These are phyloP conservation scores for Dendrolimus pini DNA, from an alignment of 2,888 invertebrate species.

Conservation along the genomic window DNA sequence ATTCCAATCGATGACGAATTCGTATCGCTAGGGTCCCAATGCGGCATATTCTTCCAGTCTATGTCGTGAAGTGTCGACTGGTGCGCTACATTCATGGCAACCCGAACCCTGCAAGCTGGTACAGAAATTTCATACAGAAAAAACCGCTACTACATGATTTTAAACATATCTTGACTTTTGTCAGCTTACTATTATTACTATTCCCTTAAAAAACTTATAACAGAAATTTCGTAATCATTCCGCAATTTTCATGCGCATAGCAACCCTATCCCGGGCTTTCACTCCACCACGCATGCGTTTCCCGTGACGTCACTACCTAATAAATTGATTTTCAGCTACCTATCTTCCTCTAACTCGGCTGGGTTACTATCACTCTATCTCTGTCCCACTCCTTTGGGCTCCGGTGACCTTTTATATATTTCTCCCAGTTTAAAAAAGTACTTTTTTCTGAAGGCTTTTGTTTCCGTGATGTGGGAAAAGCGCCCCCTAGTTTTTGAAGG, in stretches of 20 bases:
- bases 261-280: conserved; percentile 62
- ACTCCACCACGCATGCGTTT: conserved; percentile 55
- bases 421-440: conserved; percentile 42
- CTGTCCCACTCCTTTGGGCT: conserved; percentile 51
- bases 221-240: conserved; percentile 8
- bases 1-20: too few species aligned
- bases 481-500: neutral
- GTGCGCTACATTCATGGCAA: too few species aligned
- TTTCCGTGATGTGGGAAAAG: conserved; percentile 46
- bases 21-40: too few species aligned
- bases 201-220: neutral
- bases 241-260: conserved; percentile 20
- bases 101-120: too few species aligned
- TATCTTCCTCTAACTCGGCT: conserved; percentile 32
- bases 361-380: conserved; percentile 30
- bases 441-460: conserved; percentile 53
- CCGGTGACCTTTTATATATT: conserved; percentile 69
- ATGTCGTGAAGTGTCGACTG: too few species aligned
- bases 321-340: conserved; percentile 74
- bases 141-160: too few species aligned
- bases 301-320: conserved; percentile 72
- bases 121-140: too few species aligned
- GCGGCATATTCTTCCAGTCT: too few species aligned
- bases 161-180: too few species aligned
- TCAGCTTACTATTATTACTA: too few species aligned